Base-by-base conservation (phyloP, 2,797 vertebrate species). In the Silurus lanzhouensis region DNA sequence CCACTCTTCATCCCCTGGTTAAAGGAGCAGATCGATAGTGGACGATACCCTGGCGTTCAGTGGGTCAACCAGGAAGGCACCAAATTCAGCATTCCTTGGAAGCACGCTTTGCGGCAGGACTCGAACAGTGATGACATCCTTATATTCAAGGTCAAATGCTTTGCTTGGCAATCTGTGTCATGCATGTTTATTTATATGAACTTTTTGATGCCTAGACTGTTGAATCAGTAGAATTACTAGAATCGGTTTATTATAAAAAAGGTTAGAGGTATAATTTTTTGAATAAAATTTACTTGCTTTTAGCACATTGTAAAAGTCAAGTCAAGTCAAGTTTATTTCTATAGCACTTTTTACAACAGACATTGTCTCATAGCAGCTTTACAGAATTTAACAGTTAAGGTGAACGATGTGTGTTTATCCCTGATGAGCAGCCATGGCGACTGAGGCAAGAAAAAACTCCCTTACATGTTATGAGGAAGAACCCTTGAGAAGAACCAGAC, bases 1-100 rank as follows among this genome's bases (percentile, higher is more conserved):
- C 96, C 96, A 0, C 93, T 96, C 58, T 93, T 98, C 77, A 92
- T 97, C 55, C 97, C 96, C 0, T 98, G 97, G 97, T 89, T 98
- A 74, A 81, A 88, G 57, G 15, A 84, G 0, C 93, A 95, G 88
- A 94, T 98, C 2, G 84, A 97, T 91, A 91, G 90, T 38, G 79
- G 91, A 44, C 77, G 0, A 2, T 96, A 95, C 90, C 95, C 96
- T 0, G 97, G 97, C 0, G 95, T 97, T 25, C 20, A 79, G 1
- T 98, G 97, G 97, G 91, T 93, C 3, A 93, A 96, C 88, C 3
- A 0, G 0, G 93, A 94, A 67, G 80, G 17, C 2, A 95, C 92
- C 0, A 92, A 91, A 87, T 97, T 98, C 92, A 94, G 92, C 76
- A 91, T 97, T 81, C 96, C 97, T 0, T 98, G 97, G 97, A 98